Conservation (phyloP, 2,888 invertebrate species). For the Eudemis profundana region DNA sequence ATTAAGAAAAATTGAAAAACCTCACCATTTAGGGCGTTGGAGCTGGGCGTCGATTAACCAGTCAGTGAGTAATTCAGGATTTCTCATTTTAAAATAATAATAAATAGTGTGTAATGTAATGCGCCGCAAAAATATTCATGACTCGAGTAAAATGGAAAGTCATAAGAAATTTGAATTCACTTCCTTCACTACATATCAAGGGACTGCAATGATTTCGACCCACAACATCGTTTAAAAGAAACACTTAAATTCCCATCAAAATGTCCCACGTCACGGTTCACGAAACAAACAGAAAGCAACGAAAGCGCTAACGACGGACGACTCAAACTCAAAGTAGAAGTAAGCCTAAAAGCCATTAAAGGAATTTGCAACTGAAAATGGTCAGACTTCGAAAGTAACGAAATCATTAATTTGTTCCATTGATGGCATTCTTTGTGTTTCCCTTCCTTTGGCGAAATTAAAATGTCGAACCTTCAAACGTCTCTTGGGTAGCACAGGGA, state of each 20-base stretch:
- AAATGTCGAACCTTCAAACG: constrained; percentile 22
- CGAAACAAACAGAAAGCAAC: background rate
- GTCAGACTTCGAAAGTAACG: constrained; percentile 17
- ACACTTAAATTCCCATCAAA: background rate
- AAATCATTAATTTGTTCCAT: constrained; percentile 38
- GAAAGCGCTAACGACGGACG: constrained; percentile 13
- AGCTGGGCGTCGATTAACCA: too few species aligned
- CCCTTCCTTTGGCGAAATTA: constrained; percentile 19
- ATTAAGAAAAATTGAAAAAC: too few species aligned
- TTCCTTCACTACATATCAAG: background rate
- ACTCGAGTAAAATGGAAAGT: too few species aligned
- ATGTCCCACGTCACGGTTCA: background rate
- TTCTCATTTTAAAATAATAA: too few species aligned
- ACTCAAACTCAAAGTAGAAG: constrained; percentile 10
- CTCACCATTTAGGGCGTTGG: too few species aligned
- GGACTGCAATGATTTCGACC: background rate
- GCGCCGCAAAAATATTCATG: too few species aligned
- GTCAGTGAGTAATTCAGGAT: too few species aligned
- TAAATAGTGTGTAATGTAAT: too few species aligned
- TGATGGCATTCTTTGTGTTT: constrained; percentile 34
- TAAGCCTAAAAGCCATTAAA: constrained; percentile 31
- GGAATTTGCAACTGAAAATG: constrained; percentile 30
- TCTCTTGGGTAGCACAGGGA: background rate
- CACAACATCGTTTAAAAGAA: background rate
- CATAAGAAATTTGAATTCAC: background rate